Evolutionary conservation across 1,140 invertebrate genomes (phyloP), one percentile per base, ranked within the genome.

Genomic region (Saxidomus purpurata): DNA sequence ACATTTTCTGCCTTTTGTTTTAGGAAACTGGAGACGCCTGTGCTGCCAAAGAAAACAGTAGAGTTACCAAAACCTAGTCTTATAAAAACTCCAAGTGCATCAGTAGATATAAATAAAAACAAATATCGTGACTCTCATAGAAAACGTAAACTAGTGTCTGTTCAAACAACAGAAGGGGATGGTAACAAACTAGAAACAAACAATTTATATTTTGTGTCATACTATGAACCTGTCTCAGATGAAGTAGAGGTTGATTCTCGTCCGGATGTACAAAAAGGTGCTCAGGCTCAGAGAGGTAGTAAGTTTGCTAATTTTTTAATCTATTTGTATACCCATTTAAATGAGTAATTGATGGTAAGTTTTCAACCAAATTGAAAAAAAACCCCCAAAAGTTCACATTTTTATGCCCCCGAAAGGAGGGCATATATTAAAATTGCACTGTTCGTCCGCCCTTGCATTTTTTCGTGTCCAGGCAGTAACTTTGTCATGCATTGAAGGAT

Each of bases 171-270:
- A 22, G 61, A 80, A 8, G 59, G 86, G 15, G 86, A 88, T 9
- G 63, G 63, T 28, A 69, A 55, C 28, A 88, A 47, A 34, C 76
- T 89, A 55, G 71, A 76, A 63, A 89, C 87, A 40, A 84, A 84
- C 52, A 89, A 89, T 61, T 61, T 83, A 47, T 89, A 89, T 61
- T 76, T 52, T 84, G 80, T 89, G 40, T 83, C 87, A 17, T 83
- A 83, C 71, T 89, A 83, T 67, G 87, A 89, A 43, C 87, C 87
- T 43, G 55, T 89, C 28, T 77, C 87, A 47, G 81, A 83, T 40
- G 87, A 89, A 77, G 71, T 89, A 22, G 87, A 89, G n/a, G 55
- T 83, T 19, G 87, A 89, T 25, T n/a, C 36, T 28, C 13, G 67
- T 8, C 28, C 61, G 0, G 79, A 83, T 47, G n/a, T 77, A 28